Conservation (phyloP, 2,888 invertebrate genomes). For the Cephus runcator region DNA sequence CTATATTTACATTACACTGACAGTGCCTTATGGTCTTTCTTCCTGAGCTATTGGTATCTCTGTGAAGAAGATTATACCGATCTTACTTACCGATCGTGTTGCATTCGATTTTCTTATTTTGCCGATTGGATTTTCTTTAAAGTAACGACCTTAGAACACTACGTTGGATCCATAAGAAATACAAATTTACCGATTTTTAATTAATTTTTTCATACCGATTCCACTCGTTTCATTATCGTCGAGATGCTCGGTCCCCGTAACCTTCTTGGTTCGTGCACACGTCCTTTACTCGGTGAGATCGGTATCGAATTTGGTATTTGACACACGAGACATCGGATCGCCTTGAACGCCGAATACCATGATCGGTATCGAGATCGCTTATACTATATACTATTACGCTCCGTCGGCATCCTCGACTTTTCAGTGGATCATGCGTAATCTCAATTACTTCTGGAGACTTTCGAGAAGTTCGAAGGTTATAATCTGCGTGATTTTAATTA, state of each 20-base stretch:
- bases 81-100: not conserved
- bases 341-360: not conserved
- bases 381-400: not conserved
- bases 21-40: conserved; percentile 26
- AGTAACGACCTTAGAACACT: not conserved
- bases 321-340: not conserved
- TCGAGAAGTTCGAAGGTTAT: not conserved
- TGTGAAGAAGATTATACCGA: not conserved
- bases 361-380: not conserved
- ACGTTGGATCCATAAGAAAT: not conserved
- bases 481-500: not conserved
- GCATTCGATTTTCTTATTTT: not conserved
- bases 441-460: not conserved
- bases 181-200: not conserved
- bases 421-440: not conserved
- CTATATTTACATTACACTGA: not conserved
- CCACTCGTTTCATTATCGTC: not conserved
- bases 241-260: not conserved
- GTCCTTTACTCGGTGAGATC: not conserved
- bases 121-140: not conserved
- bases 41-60: not conserved
- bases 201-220: not conserved
- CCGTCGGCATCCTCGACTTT: not conserved
- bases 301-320: not conserved
- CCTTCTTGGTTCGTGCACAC: not conserved